These are phyloP conservation scores for Hartigia nigra DNA, from an alignment of 2,888 invertebrate species.

Conservation along the genomic window DNA sequence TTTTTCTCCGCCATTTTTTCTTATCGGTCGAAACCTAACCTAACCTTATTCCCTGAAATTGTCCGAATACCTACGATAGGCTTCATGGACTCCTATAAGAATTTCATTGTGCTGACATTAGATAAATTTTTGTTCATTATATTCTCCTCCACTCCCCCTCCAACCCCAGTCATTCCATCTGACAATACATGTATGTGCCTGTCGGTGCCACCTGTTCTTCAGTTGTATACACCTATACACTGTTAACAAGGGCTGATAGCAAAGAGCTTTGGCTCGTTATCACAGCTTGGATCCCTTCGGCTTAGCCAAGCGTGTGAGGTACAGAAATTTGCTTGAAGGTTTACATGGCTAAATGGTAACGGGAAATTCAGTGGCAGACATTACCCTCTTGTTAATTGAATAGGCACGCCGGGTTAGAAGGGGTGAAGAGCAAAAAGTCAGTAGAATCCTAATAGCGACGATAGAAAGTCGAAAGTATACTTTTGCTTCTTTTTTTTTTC, in stretches of 20 bases:
- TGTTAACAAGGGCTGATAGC: background rate
- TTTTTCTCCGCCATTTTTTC: background rate
- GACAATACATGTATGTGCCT: background rate
- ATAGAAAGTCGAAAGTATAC: background rate
- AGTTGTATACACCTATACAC: background rate
- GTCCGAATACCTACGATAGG: background rate
- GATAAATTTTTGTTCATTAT: background rate
- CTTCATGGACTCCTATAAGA: background rate
- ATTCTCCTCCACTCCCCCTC: background rate
- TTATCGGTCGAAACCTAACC: background rate
- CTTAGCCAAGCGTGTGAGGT: background rate
- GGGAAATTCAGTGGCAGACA: background rate
- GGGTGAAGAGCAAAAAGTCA: background rate
- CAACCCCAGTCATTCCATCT: background rate
- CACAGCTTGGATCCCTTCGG: constrained; percentile 9
- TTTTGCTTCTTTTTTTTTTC: background rate
- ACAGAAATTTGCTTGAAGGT: background rate
- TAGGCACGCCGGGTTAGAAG: background rate
- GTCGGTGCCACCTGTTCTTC: background rate
- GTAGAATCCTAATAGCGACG: background rate
- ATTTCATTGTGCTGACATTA: background rate
- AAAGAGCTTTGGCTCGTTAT: constrained; percentile 9
- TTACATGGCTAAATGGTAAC: background rate
- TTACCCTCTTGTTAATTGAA: background rate
- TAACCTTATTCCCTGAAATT: background rate